Evolutionary conservation across 1,140 invertebrate species (phyloP), one percentile per base, ranked within the genome.

Genomic region (Tyrophagus putrescentiae): DNA sequence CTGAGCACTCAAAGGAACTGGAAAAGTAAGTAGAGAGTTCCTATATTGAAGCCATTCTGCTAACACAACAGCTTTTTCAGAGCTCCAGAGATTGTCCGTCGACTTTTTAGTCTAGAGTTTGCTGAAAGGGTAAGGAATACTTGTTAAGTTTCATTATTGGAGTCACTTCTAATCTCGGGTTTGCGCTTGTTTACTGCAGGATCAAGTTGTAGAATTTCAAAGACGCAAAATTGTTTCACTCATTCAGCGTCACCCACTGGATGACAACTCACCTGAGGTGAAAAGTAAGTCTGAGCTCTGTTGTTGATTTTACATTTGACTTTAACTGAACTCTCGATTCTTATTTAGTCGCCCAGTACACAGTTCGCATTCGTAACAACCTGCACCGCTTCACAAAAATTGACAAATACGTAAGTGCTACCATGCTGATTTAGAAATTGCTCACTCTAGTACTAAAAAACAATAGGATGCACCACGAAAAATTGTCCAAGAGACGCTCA

Each of bases 241-340:
- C 41, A 44, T 64, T 52, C 65, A 60, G 21, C 32, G 61, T 7
- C 50, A 65, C 32, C 57, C 60, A 28, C 31, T 34, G 23, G 65
- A 65, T 42, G 61, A 48, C 23, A 16, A 42, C 27, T 65, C 65
- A 7, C 59, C 53, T 13, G 65, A 65, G 60, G 63, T 61, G 11
- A 53, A 54, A 54, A 62, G 64, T 65, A 52, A 39, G 32, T 9
- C 32, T 4, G 23, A 4, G 16, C 32, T 25, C 7, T 25, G 33
- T 39, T 57, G 34, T 0, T 29, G 31, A 36, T 48, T 63, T 27
- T 21, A 57, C 13, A 16, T 11, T 6, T 57, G 6, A 57, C 34
- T 58, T 28, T n/a, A n/a, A n/a, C n/a, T n/a, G n/a, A n/a, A 36
- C 13, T 34, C 11, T 9, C 23, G 25, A 41, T 42, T 31, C 4